phyloP scores from a whole-genome alignment of 2,113 vertebrate genomes.

The Daphoenositta chrysoptera region DNA sequence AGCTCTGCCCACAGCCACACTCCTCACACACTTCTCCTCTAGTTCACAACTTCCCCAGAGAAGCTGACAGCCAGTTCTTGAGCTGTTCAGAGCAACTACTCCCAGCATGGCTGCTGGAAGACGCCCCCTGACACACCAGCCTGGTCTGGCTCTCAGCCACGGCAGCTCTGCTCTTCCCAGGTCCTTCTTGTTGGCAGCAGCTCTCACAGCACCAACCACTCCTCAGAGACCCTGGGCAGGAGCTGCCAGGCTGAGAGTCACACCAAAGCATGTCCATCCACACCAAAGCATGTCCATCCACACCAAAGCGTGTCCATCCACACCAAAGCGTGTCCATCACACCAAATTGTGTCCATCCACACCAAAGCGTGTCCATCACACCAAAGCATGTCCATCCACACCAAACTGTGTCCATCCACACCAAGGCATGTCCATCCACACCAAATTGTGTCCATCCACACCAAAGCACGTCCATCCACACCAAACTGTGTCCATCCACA shows the following conservation, averaged over 20 bases:
- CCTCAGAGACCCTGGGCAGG: accelerated
- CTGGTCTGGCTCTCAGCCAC: neutral
- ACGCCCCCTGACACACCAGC: neutral
- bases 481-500: neutral
- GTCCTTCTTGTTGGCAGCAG: neutral
- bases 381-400: neutral
- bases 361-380: neutral
- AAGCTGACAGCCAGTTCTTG: accelerated
- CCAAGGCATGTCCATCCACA: neutral
- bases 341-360: too few species aligned
- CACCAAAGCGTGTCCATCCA: neutral
- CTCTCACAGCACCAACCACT: neutral
- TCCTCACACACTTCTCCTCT: neutral
- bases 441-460: too few species aligned
- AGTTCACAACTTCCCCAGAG: neutral
- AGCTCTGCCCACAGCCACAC: neutral
- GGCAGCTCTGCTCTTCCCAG: neutral
- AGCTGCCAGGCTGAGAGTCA: neutral
- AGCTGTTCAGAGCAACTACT: neutral
- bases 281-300: neutral
- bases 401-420: neutral
- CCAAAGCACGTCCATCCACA: too few species aligned
- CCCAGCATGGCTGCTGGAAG: neutral
- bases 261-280: neutral
- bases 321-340: too few species aligned